Base-by-base conservation (phyloP, 2,113 vertebrate species). In the Ursus arctos region DNA sequence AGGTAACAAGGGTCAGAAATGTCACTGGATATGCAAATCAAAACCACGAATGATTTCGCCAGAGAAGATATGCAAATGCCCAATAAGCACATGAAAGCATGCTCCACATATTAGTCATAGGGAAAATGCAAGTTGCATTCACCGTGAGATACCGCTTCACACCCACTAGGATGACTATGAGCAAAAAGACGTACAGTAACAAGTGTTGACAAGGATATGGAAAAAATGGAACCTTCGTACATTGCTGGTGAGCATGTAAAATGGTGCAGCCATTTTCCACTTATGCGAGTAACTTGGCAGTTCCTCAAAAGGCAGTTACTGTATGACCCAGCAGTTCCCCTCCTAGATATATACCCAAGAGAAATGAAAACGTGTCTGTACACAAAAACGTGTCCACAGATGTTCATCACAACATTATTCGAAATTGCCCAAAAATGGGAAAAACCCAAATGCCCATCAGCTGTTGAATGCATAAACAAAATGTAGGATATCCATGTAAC, bases 11-110 rank as follows among this genome's bases (percentile, higher is more conserved):
- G 31, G 2, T 83, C 11, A 14, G 31, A 51, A 74, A 63, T 4
- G 22, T 67, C 49, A 57, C 24, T 51, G n/a, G 36, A 21, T 53
- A 22, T 61, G 15, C 59, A 92, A 59, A 96, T 96, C 57, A 59
- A 51, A 96, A 49, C 53, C 67, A 83, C 36, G n/a, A 14, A 36
- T 69, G 59, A 81, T 86, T 94, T 97, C 13, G 40, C 71, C 80
- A 94, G 33, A 63, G 63, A 77, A 84, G 59, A 72, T 28, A 33
- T 33, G 14, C 57, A 88, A n/a, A 67, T 77, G 24, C 31, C 40
- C 72, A 79, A 1, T 40, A 67, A 83, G 22, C 31, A 57, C 33
- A 4, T 26, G 14, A 71, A 87, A 49, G 13, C 33, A n/a, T 28
- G 26, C 15, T 80, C 51, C 84, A 10, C 31, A 19, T 59, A 18